Base-by-base conservation (phyloP, 2,888 invertebrate genomes). In the Volucella bombylans region DNA sequence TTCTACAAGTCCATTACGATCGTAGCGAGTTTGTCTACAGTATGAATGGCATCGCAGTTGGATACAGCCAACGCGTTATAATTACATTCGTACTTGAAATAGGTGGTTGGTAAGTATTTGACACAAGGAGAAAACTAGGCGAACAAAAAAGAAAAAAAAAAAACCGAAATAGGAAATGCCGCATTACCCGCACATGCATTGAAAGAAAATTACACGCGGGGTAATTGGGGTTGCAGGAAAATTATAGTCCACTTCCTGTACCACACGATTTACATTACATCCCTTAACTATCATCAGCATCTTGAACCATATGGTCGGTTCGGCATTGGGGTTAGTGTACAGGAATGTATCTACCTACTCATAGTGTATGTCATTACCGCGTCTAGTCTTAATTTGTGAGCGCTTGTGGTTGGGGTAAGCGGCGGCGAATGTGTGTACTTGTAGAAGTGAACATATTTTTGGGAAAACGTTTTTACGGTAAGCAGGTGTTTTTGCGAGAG, bases 211-310 rank as follows among this genome's bases (percentile, higher is more conserved):
- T 77, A 77, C 61, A 71, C 15, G 31, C 31, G 6, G 4, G 55
- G 45, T 55, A 77, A 82, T 77, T 82, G 77, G 67, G 67, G 55
- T 62, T 77, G 62, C 67, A 82, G 62, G 62, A 54, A 67, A 68
- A 82, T 72, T 65, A 82, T 61, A 61, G 61, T 41, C 59, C 52
- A 38, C 31, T 64, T 64, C 49, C 62, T 55, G 54, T 11, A 45
- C 54, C 18, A 50, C 14, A 12, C 38, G 11, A 74, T 43, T 49
- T 47, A 23, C 12, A 59, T 49, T 47, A 23, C 12, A 59, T 50
- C 41, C 39, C 15, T 49, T 31, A 31, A 31, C 31, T 31, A 31
- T 10, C 43, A 15, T 50, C 15, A 52, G 50, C 18, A 47, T 57
- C 57, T 23, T 54, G n/a, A 31, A 41, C 8, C 38, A 38, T 15